phyloP scores from a whole-genome alignment of 2,888 invertebrate species.

The Drosophila cognata region DNA sequence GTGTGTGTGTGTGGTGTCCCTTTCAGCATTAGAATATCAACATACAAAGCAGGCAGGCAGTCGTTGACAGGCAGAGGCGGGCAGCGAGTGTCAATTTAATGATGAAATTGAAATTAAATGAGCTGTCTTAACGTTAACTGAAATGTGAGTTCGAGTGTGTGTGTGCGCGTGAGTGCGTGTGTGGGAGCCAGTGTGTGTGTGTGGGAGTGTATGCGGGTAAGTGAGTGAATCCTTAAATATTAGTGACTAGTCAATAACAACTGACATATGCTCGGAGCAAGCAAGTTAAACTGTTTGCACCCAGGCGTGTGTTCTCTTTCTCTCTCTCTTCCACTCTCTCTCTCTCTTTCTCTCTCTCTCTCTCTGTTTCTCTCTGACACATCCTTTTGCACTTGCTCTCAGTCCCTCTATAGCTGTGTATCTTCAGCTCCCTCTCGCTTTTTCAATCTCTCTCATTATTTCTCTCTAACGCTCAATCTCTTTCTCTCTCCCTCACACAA shows the following conservation, averaged over 20 bases:
- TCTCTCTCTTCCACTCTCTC: not conserved
- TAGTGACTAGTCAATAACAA: slow-evolving; percentile 28
- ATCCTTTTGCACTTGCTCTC: too few relatives aligned
- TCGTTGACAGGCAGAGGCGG: slow-evolving; percentile 35
- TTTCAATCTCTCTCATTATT: not conserved
- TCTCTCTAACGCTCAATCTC: not conserved
- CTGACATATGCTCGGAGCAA: slow-evolving; percentile 1
- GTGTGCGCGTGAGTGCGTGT: slow-evolving; percentile 8
- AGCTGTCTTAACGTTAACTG: slow-evolving; percentile 54
- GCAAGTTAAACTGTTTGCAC: not conserved
- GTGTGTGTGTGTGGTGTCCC: slow-evolving; percentile 15
- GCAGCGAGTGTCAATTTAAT: slow-evolving; percentile 58
- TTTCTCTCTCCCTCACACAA: not conserved
- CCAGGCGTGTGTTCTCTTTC: not conserved
- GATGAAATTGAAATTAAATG: slow-evolving; percentile 65
- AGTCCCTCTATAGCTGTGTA: not conserved
- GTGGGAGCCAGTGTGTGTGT: not conserved
- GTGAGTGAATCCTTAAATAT: slow-evolving; percentile 19
- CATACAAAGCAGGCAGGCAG: slow-evolving; percentile 40
- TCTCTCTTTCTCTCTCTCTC: not conserved
- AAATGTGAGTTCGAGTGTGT: slow-evolving; percentile 10
- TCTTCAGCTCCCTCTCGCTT: not conserved
- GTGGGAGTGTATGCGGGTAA: not conserved
- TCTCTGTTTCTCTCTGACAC: not conserved
- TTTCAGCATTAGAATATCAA: slow-evolving; percentile 61